These are phyloP conservation scores for Zaprionus africanus DNA, from an alignment of 1,140 invertebrate genomes.

Conservation along the genomic window DNA sequence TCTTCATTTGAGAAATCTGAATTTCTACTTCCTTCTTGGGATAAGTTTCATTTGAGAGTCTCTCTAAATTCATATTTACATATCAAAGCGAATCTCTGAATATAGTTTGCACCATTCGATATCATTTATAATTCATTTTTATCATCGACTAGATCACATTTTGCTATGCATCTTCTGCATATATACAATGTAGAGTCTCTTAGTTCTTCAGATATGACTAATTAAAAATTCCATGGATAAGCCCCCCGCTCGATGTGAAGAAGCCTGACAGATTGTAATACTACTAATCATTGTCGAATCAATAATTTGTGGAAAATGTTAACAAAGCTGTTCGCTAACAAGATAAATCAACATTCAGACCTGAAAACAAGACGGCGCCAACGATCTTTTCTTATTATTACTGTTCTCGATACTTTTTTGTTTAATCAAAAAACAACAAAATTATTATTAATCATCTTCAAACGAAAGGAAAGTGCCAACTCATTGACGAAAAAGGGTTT, in stretches of 20 bases:
- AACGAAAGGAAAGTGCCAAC: constrained; percentile 62
- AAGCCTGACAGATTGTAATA: constrained; percentile 22
- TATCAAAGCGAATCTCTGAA: no score
- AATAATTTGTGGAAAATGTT: constrained; percentile 62
- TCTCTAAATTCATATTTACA: no score
- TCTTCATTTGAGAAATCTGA: background rate
- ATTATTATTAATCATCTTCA: constrained; percentile 7
- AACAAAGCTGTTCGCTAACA: constrained; percentile 79
- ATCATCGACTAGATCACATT: no score
- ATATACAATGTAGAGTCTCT: background rate
- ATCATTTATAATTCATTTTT: no score
- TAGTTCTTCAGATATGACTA: background rate
- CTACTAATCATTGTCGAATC: constrained; percentile 30
- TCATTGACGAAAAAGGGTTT: constrained; percentile 61
- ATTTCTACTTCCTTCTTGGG: no score
- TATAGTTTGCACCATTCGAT: no score
- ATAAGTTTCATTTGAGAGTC: no score
- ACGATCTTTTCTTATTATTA: constrained; percentile 49
- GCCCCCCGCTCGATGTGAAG: background rate
- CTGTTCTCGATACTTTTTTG: constrained; percentile 18
- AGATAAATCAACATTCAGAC: constrained; percentile 50
- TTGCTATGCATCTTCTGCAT: background rate
- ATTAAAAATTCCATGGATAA: background rate
- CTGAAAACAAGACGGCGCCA: constrained; percentile 58
- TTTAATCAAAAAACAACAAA: constrained; percentile 49